These are phyloP conservation scores for Alcedo atthis DNA, from an alignment of 2,797 vertebrate genomes.

Conservation along the genomic window DNA sequence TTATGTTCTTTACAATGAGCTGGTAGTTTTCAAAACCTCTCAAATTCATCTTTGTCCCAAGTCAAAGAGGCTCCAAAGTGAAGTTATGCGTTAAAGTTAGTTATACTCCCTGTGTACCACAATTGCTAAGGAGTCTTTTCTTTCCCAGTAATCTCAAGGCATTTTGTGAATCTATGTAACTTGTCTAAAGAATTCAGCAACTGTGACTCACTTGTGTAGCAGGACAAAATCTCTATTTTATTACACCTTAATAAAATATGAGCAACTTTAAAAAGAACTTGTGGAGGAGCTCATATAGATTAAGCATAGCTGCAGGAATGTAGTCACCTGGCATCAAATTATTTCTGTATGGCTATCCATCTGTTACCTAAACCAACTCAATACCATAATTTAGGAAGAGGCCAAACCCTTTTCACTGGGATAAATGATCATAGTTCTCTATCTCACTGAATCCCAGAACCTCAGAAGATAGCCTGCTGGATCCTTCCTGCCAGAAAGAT, in stretches of 20 bases:
- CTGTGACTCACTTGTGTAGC: not conserved
- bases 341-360: not conserved
- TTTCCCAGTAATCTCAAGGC: not conserved
- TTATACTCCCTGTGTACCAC: not conserved
- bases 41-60: slow-evolving; percentile 4
- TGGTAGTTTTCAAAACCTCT: slow-evolving; percentile 1
- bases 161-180: not conserved
- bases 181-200: not conserved
- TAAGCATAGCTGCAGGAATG: not conserved
- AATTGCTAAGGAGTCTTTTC: not conserved
- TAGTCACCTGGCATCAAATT: not conserved
- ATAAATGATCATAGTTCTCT: not conserved
- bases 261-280: not conserved
- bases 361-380: not conserved
- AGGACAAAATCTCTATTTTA: not conserved
- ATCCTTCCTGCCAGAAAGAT: not conserved
- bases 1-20: not conserved
- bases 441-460: not conserved
- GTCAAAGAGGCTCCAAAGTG: not conserved
- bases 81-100: not conserved
- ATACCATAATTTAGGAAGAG: not conserved
- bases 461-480: not conserved
- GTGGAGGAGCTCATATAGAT: not conserved
- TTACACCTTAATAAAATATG: not conserved
- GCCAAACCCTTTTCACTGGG: not conserved